Evolutionary conservation across 2,888 invertebrate species (phyloP).

Genomic region (Sepiola atlantica): DNA sequence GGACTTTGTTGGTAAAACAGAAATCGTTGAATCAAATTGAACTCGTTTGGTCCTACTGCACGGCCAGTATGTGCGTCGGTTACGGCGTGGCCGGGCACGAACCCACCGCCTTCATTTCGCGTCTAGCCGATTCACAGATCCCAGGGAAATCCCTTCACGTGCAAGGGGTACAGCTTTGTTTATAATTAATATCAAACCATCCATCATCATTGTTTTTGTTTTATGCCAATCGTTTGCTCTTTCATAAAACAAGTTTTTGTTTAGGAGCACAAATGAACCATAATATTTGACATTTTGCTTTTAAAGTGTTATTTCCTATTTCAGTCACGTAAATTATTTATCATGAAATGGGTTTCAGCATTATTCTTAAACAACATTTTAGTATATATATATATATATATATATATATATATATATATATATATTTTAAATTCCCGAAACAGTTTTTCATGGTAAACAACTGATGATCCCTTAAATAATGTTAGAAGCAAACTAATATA

Average conservation of each 20-base stretch:
- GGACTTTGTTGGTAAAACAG: background rate
- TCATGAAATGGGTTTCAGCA: too few relatives aligned
- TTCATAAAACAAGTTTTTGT: background rate
- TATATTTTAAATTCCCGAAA: too few relatives aligned
- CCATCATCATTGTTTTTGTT: background rate
- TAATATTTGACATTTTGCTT: too few relatives aligned
- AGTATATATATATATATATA: too few relatives aligned
- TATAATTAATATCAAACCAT: background rate
- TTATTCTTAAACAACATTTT: too few relatives aligned
- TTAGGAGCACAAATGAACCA: background rate
- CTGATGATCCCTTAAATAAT: too few relatives aligned
- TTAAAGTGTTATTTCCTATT: background rate
- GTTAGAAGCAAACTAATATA: too few relatives aligned
- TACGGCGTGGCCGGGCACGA: background rate
- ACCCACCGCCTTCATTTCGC: background rate
- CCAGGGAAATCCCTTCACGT: slow-evolving; percentile 21
- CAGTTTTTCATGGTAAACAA: too few relatives aligned
- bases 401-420: too few relatives aligned
- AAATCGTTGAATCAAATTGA: background rate
- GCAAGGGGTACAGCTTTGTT: slow-evolving; percentile 14
- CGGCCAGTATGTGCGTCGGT: slow-evolving; percentile 38
- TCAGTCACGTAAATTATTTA: background rate
- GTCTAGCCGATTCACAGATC: background rate
- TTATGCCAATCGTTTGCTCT: too few relatives aligned
- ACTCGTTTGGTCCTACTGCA: slow-evolving; percentile 36